Evolutionary conservation across 2,888 invertebrate species (phyloP).

Genomic region (Idaea biselata): DNA sequence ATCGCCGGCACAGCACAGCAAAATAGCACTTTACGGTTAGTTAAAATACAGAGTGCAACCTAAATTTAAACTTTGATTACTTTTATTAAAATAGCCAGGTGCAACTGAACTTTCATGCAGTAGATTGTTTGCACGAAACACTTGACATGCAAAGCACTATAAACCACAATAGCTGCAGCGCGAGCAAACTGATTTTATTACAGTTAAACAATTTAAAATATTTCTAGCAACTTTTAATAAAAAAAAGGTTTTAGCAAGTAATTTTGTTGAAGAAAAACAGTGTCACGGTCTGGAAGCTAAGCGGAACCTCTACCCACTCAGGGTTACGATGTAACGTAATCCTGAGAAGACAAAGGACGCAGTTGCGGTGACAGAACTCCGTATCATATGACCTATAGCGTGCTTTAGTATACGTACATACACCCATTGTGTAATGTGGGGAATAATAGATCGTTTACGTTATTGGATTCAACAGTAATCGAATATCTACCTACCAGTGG

Average conservation of each 20-base stretch:
- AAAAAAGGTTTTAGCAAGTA: neutral
- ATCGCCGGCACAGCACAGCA: neutral
- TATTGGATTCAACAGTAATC: neutral
- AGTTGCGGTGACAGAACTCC: slow-evolving; percentile 46
- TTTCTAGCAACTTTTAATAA: too few species aligned
- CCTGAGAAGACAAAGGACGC: slow-evolving; percentile 41
- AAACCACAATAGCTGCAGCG: neutral
- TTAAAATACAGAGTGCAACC: neutral
- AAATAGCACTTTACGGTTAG: neutral
- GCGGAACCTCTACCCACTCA: neutral
- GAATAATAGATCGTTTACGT: slow-evolving; percentile 27
- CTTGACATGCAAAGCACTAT: neutral
- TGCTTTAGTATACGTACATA: neutral
- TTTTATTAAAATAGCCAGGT: too few species aligned
- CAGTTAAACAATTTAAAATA: neutral
- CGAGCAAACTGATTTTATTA: neutral
- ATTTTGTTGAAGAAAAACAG: neutral
- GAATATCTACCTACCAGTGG: neutral
- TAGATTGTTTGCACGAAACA: neutral
- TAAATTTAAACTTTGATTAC: too few species aligned
- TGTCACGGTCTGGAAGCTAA: neutral
- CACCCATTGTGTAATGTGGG: slow-evolving; percentile 17
- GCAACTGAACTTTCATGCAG: neutral
- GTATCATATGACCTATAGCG: slow-evolving; percentile 37
- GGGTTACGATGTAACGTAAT: slow-evolving; percentile 40